Conservation (phyloP, 92 coral and sea anemone species). For the Pocillopora meandrina region DNA sequence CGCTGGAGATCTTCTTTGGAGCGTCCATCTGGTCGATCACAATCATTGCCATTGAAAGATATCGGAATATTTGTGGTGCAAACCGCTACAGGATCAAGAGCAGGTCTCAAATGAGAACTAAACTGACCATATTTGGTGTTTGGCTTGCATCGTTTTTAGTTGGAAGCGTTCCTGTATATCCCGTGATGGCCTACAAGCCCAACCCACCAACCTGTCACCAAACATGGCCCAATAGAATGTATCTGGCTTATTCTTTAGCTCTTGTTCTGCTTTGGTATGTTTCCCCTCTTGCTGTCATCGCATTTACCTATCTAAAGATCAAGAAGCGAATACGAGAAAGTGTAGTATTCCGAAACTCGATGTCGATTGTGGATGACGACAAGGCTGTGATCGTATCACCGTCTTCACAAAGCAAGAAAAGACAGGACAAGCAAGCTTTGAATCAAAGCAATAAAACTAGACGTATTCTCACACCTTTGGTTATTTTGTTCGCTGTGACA, state of each 20-base stretch:
- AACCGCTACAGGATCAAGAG: conserved; percentile 25
- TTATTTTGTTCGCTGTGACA: conserved; percentile 67
- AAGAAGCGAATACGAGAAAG: conserved; percentile 59
- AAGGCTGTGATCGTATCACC: background rate
- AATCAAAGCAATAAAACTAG: conserved; percentile 69
- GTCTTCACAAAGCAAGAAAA: background rate
- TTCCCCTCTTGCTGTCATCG: conserved; percentile 64
- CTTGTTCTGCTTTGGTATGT: conserved; percentile 63
- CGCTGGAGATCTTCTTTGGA: conserved; percentile 77
- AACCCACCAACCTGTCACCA: conserved; percentile 7
- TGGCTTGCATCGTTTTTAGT: conserved; percentile 73
- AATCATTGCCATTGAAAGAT: conserved; percentile 76
- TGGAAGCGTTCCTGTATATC: conserved; percentile 69
- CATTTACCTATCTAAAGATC: conserved; percentile 71
- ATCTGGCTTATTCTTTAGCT: conserved; percentile 12
- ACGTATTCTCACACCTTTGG: conserved; percentile 78
- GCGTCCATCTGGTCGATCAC: conserved; percentile 92
- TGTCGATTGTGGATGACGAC: conserved; percentile 39
- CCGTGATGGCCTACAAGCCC: conserved; percentile 33
- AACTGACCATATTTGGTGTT: conserved; percentile 46
- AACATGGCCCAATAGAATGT: conserved; percentile 31
- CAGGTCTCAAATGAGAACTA: conserved; percentile 41
- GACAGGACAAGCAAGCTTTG: conserved; percentile 43
- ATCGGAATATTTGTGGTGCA: conserved; percentile 65
- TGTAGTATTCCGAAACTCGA: conserved; percentile 57